Evolutionary conservation across 2,797 vertebrate species (phyloP), one percentile per base, ranked within the genome.

Genomic region (Acanthurus tractus): DNA sequence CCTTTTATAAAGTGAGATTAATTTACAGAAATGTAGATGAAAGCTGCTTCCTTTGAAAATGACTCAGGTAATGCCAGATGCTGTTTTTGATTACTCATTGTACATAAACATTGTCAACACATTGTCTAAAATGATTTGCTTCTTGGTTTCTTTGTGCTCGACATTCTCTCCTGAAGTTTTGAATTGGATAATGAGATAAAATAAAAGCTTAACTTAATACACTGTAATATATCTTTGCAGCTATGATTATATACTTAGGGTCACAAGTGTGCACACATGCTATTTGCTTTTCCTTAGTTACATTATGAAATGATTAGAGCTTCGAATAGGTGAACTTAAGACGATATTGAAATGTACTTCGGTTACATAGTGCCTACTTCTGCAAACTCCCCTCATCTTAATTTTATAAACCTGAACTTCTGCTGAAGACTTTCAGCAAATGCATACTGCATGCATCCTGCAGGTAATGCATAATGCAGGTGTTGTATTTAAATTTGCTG

Each of bases 331-430:
- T 76, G 48, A 81, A 87, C 70, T 70, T 64, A 52, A 34, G 22
- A 55, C 74, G 38, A 72, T 76, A 83, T 79, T 48, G 45, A 89
- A 74, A 83, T 67, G 70, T 81, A 88, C 76, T 85, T 87, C 83
- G 70, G 40, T 76, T 45, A 23, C 62, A 48, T 68, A 34, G 42
- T 50, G 64, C 69, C 58, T 82, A 57, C 70, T 74, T 48, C 56
- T 42, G 64, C 63, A 68, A 70, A 78, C 45, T 34, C 55, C 29
- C 49, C 82, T 86, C 74, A 81, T 89, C 66, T 88, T 78, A 70
- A 81, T 84, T 87, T 79, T 85, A 88, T 82, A 69, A 76, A 73
- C 65, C 46, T 75, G 79, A 63, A 83, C 69, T 59, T n/a, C 54
- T 58, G 75, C 50, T 69, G 34, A 64, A 76, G 73, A 48, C 36